Percentiles rank a stretch among this genome's conserved stretches.
Conservation (phyloP, 2,888 invertebrate species). For the Leucophora obtusa region DNA sequence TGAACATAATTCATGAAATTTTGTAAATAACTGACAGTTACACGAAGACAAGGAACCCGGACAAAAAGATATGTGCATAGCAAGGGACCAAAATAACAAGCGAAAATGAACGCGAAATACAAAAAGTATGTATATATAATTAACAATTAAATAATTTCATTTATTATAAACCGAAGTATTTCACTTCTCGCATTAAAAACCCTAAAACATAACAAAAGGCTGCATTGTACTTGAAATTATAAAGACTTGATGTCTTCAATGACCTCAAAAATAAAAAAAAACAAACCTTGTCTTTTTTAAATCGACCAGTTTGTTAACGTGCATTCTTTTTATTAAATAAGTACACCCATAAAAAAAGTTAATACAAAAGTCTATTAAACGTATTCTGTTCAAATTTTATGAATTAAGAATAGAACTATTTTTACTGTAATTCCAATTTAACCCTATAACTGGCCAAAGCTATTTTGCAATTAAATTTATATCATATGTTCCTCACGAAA, state of each 20-base stretch:
- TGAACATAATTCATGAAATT: slow-evolving; percentile 55
- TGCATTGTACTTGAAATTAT: slow-evolving; percentile 2
- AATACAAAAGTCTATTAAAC: too few species aligned
- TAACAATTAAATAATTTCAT: slow-evolving; percentile 35
- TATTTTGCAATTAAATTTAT: too few species aligned
- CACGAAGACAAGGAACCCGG: slow-evolving; percentile 13
- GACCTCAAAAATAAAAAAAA: slow-evolving; percentile 61
- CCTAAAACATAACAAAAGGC: not conserved
- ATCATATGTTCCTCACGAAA: too few species aligned
- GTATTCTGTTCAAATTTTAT: too few species aligned
- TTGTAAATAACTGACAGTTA: slow-evolving; percentile 56
- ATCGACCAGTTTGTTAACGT: slow-evolving; percentile 33
- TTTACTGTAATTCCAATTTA: too few species aligned
- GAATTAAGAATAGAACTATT: too few species aligned
- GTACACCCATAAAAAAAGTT: too few species aligned
- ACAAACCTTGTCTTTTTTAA: slow-evolving; percentile 8
- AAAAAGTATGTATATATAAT: slow-evolving; percentile 15
- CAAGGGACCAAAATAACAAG: slow-evolving; percentile 37
- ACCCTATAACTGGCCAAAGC: too few species aligned
- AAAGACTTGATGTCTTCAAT: slow-evolving; percentile 62
- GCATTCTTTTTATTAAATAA: slow-evolving; percentile 21
- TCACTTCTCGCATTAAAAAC: slow-evolving; percentile 5
- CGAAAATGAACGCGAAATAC: not conserved
- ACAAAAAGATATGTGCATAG: slow-evolving; percentile 37
- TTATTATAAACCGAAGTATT: too few species aligned